Percentiles rank a stretch among this genome's conserved stretches.
phyloP scores from a whole-genome alignment of 2,797 vertebrate species.

The Botia kubotai region DNA sequence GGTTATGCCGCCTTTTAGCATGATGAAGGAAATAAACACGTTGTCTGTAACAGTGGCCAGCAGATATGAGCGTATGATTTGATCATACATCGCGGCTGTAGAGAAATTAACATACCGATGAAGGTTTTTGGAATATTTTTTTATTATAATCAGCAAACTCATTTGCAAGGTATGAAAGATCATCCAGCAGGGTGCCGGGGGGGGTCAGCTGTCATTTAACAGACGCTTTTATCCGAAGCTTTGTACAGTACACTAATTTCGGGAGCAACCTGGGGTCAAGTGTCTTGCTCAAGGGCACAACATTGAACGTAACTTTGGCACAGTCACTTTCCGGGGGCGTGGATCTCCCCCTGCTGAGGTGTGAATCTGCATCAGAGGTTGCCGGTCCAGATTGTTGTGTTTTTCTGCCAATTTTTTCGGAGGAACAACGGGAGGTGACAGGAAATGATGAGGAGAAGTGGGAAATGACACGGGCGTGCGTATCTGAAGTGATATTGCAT shows the following conservation, averaged over 20 bases:
- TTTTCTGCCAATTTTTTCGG: neutral
- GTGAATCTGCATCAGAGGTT: conserved; percentile 4
- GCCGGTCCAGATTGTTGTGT: neutral
- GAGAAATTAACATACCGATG: conserved; percentile 45
- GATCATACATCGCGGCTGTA: conserved; percentile 41
- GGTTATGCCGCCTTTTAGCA: conserved; percentile 42
- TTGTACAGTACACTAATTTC: conserved; percentile 22
- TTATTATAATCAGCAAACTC: conserved; percentile 50
- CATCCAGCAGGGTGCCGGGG: conserved; percentile 41
- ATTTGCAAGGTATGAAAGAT: conserved; percentile 40
- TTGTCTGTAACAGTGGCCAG: conserved; percentile 8
- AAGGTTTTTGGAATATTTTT: conserved; percentile 48
- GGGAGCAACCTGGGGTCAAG: conserved; percentile 8
- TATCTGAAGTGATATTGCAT: neutral
- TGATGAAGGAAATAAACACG: conserved; percentile 27
- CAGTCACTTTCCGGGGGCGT: conserved; percentile 6
- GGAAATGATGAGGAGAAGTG: neutral
- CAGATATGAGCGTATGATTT: conserved; percentile 15
- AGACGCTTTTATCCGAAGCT: conserved; percentile 32
- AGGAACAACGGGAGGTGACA: neutral
- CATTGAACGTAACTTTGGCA: neutral
- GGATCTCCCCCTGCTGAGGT: neutral
- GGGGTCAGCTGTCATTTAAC: conserved; percentile 42
- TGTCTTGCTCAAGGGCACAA: conserved; percentile 34
- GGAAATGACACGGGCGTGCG: neutral